Percentiles rank a stretch among this genome's conserved stretches.
Conservation (phyloP, 2,113 vertebrate species). For the Daubentonia madagascariensis region DNA sequence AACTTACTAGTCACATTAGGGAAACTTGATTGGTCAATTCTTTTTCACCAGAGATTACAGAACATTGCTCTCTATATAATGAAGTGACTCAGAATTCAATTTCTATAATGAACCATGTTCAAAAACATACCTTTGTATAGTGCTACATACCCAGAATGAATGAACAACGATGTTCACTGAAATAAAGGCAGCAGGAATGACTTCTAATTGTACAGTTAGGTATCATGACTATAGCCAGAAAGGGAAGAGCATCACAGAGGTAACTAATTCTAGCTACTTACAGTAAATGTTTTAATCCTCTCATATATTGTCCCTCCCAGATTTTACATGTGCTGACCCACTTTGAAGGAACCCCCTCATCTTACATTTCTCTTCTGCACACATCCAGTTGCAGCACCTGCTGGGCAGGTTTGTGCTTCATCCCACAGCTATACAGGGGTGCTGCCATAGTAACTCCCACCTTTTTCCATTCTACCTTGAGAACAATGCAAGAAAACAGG, state of each 20-base stretch:
- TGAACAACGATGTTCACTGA: not conserved
- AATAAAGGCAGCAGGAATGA: not conserved
- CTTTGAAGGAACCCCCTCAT: not conserved
- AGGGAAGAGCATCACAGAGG: not conserved
- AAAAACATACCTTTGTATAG: not conserved
- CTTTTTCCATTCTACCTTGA: not conserved
- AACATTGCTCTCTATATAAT: not conserved
- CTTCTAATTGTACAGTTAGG: not conserved
- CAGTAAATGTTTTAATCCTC: not conserved
- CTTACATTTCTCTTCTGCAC: not conserved
- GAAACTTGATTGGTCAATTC: not conserved
- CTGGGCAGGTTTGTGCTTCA: not conserved
- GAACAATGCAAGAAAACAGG: not conserved
- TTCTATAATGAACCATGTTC: not conserved
- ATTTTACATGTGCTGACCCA: not conserved
- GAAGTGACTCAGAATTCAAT: not conserved
- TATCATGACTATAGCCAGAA: not conserved
- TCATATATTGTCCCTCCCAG: not conserved
- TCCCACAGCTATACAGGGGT: not conserved
- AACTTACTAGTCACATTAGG: not conserved
- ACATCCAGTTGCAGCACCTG: not conserved
- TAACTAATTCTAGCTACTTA: not conserved
- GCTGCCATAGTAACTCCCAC: not conserved
- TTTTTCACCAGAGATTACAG: not conserved
- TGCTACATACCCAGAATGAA: not conserved